These are phyloP conservation scores for Dromiciops gliroides DNA, from an alignment of 2,113 vertebrate genomes.

Conservation along the genomic window DNA sequence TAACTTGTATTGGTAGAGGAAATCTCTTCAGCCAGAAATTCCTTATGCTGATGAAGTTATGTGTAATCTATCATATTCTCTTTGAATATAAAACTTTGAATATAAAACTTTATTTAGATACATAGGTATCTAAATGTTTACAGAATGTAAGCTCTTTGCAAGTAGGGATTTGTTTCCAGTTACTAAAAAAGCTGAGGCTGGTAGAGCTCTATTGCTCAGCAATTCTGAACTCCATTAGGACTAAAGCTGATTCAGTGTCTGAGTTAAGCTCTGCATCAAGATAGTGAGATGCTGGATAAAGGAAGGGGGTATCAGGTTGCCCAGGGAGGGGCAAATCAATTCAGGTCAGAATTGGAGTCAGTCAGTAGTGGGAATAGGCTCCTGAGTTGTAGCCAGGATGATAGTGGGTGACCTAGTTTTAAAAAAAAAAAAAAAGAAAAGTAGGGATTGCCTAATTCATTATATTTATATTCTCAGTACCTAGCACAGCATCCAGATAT, in stretches of 20 bases:
- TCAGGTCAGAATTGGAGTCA: not conserved
- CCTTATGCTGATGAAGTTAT: not conserved
- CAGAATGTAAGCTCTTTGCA: not conserved
- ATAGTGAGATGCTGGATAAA: not conserved
- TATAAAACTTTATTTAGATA: no score
- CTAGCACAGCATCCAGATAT: not conserved
- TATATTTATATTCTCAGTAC: not conserved
- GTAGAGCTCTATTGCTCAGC: not conserved
- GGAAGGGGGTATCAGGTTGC: not conserved
- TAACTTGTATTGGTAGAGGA: not conserved
- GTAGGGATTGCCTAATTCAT: not conserved
- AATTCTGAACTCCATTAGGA: not conserved
- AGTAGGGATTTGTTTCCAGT: not conserved
- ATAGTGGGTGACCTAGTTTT: not conserved
- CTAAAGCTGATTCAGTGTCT: not conserved
- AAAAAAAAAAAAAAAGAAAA: not conserved
- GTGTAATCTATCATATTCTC: not conserved
- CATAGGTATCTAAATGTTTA: not conserved
- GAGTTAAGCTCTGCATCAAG: not conserved
- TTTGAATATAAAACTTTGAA: not conserved
- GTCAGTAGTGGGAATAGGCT: not conserved
- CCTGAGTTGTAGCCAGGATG: not conserved
- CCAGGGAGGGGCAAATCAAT: not conserved
- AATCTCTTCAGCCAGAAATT: not conserved
- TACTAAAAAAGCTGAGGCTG: not conserved